Conservation (phyloP, 2,888 invertebrate genomes). For the Lithodes maja region DNA sequence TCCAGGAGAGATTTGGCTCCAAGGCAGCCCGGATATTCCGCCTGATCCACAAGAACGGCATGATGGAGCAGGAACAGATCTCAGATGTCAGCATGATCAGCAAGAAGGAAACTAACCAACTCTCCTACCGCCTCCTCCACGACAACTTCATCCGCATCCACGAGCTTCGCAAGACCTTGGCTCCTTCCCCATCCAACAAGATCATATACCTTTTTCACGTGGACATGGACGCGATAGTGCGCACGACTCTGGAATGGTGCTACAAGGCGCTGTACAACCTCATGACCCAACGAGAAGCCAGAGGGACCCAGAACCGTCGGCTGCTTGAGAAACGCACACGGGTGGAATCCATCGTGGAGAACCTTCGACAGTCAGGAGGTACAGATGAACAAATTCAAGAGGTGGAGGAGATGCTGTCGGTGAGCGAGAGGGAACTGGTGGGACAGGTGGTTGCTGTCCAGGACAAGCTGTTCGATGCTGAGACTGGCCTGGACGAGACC, state of each 20-base stretch:
- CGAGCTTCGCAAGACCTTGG: slow-evolving; percentile 83
- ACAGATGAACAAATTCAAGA: slow-evolving; percentile 87
- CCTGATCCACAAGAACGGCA: slow-evolving; percentile 85
- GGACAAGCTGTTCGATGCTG: slow-evolving; percentile 85
- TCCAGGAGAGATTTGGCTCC: slow-evolving; percentile 89
- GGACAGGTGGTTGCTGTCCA: slow-evolving; percentile 84
- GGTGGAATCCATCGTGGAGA: slow-evolving; percentile 86
- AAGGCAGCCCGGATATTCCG: slow-evolving; percentile 91
- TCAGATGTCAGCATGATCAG: slow-evolving; percentile 95
- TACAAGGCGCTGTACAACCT: slow-evolving; percentile 84
- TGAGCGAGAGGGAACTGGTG: slow-evolving; percentile 86
- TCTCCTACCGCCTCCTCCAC: slow-evolving; percentile 89
- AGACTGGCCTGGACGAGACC: slow-evolving; percentile 87
- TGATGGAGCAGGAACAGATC: slow-evolving; percentile 92
- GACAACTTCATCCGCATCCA: slow-evolving; percentile 84
- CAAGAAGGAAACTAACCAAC: slow-evolving; percentile 92
- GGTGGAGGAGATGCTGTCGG: slow-evolving; percentile 90
- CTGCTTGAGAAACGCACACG: slow-evolving; percentile 91
- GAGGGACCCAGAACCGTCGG: slow-evolving; percentile 82
- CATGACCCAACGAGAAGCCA: slow-evolving; percentile 81
- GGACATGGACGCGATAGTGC: slow-evolving; percentile 82
- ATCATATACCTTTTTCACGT: slow-evolving; percentile 86
- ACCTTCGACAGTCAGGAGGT: slow-evolving; percentile 86
- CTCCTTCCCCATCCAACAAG: slow-evolving; percentile 85
- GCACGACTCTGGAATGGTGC: slow-evolving; percentile 82